These are phyloP conservation scores for Anguilla pacifica DNA, from an alignment of 2,797 vertebrate species.

Conservation along the genomic window DNA sequence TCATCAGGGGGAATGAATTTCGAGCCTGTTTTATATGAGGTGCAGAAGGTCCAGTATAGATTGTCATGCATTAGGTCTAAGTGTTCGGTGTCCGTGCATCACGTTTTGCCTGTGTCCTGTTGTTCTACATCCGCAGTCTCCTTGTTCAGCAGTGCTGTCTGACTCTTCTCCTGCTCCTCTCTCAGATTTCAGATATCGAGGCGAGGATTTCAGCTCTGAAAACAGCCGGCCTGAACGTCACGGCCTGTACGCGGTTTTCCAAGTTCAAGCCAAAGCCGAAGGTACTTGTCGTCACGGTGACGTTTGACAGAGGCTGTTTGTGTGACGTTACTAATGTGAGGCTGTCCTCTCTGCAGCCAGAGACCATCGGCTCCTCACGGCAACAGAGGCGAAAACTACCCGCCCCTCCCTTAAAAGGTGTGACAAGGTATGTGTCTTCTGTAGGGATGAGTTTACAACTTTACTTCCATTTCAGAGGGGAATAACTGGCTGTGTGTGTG, in stretches of 20 bases:
- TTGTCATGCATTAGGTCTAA: not conserved
- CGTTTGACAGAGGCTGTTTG: not conserved
- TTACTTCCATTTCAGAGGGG: not conserved
- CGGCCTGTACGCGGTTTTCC: constrained; percentile 82
- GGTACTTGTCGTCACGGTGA: constrained; percentile 63
- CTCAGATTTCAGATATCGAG: constrained; percentile 95
- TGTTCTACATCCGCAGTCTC: not conserved
- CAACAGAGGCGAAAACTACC: constrained; percentile 95
- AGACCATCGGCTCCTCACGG: constrained; percentile 92
- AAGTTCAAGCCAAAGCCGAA: constrained; percentile 83
- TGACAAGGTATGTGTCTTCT: not conserved
- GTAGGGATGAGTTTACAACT: not conserved
- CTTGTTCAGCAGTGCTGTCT: not conserved
- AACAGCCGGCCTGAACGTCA: constrained; percentile 91
- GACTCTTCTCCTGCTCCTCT: constrained; percentile 32
- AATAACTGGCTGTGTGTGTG: not conserved
- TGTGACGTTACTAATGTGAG: constrained; percentile 22
- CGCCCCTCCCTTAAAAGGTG: constrained; percentile 90
- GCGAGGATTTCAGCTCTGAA: constrained; percentile 95
- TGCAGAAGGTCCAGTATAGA: not conserved
- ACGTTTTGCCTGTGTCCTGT: not conserved
- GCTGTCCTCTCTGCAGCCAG: constrained; percentile 73
- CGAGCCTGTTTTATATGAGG: not conserved
- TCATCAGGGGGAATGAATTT: not conserved
- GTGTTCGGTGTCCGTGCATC: not conserved